These are phyloP conservation scores for Nomada fucata DNA, from an alignment of 2,888 invertebrate species.

Conservation along the genomic window DNA sequence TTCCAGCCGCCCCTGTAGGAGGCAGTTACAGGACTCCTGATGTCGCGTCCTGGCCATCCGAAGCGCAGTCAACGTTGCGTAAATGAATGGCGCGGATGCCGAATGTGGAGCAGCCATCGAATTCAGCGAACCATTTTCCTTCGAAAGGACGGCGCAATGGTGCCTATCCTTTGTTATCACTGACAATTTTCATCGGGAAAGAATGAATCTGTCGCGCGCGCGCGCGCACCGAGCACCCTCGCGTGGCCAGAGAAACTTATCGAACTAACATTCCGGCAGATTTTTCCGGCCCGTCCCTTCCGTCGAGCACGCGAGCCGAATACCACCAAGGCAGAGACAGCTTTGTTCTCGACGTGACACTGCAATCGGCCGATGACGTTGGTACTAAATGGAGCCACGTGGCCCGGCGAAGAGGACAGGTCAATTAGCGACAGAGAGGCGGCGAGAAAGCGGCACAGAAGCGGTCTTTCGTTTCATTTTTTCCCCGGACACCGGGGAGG, in stretches of 20 bases:
- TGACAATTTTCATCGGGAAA: slow-evolving; percentile 43
- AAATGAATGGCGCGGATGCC: slow-evolving; percentile 34
- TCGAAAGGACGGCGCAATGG: slow-evolving; percentile 14
- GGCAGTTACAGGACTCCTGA: no score
- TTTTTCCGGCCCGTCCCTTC: neutral
- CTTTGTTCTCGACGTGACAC: slow-evolving; percentile 52
- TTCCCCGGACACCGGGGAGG: neutral
- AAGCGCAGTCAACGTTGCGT: neutral
- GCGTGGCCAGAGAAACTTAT: slow-evolving; percentile 30
- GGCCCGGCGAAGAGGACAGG: slow-evolving; percentile 36
- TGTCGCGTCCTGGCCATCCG: neutral
- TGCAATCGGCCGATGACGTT: slow-evolving; percentile 42
- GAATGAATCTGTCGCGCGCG: slow-evolving; percentile 40
- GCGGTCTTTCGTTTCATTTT: slow-evolving; percentile 33
- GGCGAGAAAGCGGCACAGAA: neutral
- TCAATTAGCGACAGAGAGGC: slow-evolving; percentile 49
- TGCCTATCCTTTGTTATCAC: slow-evolving; percentile 42
- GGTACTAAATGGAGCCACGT: slow-evolving; percentile 44
- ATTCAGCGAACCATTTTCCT: slow-evolving; percentile 19
- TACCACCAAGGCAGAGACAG: neutral
- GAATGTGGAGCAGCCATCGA: slow-evolving; percentile 25
- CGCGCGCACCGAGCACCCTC: neutral
- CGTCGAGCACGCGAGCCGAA: neutral
- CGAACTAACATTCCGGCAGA: slow-evolving; percentile 43
- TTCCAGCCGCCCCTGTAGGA: neutral